phyloP scores from a whole-genome alignment of 2,113 vertebrate genomes.

The Otus sunia region DNA sequence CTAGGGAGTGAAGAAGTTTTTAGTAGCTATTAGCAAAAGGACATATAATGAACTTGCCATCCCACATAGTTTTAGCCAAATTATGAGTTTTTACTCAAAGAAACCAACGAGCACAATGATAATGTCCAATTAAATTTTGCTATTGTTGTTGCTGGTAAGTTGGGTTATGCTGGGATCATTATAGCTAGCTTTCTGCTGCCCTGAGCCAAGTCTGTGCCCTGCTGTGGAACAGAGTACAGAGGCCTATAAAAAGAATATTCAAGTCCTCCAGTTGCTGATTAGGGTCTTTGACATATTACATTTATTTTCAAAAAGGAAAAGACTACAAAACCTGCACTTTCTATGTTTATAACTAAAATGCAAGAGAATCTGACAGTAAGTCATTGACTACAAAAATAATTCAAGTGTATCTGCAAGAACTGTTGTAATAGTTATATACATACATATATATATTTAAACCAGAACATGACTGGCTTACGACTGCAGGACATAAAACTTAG shows the following conservation, averaged over 20 bases:
- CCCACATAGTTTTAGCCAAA: background rate
- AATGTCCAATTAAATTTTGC: background rate
- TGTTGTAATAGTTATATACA: constrained; percentile 2
- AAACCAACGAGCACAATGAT: background rate
- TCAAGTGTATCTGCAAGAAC: constrained; percentile 46
- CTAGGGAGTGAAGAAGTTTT: background rate
- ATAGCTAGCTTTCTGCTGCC: background rate
- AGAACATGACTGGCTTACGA: constrained; percentile 10
- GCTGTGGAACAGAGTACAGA: background rate
- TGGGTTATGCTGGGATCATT: background rate
- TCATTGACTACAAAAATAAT: background rate
- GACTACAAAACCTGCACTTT: background rate
- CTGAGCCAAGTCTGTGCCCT: background rate
- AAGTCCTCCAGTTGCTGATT: background rate
- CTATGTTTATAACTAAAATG: background rate
- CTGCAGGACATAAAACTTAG: constrained; percentile 51
- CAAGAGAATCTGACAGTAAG: background rate
- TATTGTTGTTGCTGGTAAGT: background rate
- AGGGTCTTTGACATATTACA: background rate
- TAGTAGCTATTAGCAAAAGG: background rate
- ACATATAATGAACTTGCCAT: background rate
- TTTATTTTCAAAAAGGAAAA: background rate
- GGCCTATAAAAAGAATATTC: background rate
- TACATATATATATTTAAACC: background rate
- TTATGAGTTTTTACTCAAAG: background rate